A percentile compares a stretch with the other conserved stretches of the same genome.
Conservation (phyloP, 2,888 invertebrate genomes). For the Pecten maximus region DNA sequence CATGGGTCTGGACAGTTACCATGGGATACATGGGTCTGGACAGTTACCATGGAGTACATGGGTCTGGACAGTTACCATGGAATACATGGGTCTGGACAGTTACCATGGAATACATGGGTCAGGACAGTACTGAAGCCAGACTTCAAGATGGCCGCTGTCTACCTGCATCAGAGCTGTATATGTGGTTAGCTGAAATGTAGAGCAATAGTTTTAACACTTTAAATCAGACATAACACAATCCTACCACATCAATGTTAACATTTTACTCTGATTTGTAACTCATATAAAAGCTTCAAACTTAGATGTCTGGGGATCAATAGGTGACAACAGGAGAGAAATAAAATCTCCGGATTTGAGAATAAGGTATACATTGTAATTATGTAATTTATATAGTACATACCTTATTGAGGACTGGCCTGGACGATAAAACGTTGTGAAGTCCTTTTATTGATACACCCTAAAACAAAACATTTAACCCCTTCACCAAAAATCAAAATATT, state of each 20-base stretch:
- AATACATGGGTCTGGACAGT: conserved; percentile 83
- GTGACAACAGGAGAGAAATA: no score
- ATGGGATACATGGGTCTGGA: no score
- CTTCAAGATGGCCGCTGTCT: conserved; percentile 83
- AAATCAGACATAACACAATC: background rate
- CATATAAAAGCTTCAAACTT: no score
- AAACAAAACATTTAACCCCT: conserved; percentile 42
- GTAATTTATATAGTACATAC: conserved; percentile 69
- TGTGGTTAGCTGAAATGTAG: conserved; percentile 83
- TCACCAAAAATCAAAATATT: background rate
- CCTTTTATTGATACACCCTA: conserved; percentile 81
- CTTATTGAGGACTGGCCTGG: conserved; percentile 85
- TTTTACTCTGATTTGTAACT: background rate
- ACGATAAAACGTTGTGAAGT: conserved; percentile 84
- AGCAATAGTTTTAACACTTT: background rate
- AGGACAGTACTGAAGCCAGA: conserved; percentile 84
- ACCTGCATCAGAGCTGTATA: conserved; percentile 85
- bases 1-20: no score
- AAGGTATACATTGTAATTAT: background rate
- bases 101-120: conserved; percentile 82
- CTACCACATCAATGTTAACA: background rate
- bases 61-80: conserved; percentile 22
- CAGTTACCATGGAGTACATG: no score
- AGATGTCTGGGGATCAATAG: no score
- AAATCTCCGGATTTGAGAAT: background rate